These are phyloP conservation scores for Abramis brama DNA, from an alignment of 2,113 vertebrate genomes.

Conservation along the genomic window DNA sequence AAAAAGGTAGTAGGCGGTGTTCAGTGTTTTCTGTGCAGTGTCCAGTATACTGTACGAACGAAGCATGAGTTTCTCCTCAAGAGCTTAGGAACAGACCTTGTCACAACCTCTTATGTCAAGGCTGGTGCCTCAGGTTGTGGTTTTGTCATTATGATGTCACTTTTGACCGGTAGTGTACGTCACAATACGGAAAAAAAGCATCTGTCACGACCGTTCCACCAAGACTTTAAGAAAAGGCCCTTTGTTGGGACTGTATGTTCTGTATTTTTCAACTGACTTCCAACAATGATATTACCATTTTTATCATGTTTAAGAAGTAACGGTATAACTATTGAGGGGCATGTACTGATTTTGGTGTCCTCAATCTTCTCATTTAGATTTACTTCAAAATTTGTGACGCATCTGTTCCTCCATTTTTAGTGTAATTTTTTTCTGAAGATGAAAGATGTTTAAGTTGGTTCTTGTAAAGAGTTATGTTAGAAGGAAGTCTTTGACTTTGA, in stretches of 20 bases:
- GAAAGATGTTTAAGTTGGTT: too few species aligned
- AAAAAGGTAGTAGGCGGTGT: neutral
- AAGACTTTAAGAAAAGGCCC: too few species aligned
- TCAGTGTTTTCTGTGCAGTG: neutral
- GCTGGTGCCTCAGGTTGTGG: neutral
- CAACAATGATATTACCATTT: neutral
- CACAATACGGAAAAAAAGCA: too few species aligned
- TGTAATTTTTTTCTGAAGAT: too few species aligned
- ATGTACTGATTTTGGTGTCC: neutral
- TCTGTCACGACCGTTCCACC: too few species aligned
- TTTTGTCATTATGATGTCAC: neutral
- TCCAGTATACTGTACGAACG: neutral
- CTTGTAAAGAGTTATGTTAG: too few species aligned
- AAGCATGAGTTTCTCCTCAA: neutral
- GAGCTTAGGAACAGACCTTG: neutral
- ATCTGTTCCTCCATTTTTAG: too few species aligned
- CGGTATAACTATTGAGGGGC: neutral
- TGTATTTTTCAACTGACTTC: neutral
- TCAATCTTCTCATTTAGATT: neutral
- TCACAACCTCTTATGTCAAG: conserved; percentile 1
- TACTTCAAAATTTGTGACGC: neutral
- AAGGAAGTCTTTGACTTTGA: too few species aligned
- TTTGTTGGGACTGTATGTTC: neutral
- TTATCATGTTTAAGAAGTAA: neutral
- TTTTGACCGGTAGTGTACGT: too few species aligned